phyloP scores from a whole-genome alignment of 2,113 vertebrate species.

The Hippocampus mohnikei region DNA sequence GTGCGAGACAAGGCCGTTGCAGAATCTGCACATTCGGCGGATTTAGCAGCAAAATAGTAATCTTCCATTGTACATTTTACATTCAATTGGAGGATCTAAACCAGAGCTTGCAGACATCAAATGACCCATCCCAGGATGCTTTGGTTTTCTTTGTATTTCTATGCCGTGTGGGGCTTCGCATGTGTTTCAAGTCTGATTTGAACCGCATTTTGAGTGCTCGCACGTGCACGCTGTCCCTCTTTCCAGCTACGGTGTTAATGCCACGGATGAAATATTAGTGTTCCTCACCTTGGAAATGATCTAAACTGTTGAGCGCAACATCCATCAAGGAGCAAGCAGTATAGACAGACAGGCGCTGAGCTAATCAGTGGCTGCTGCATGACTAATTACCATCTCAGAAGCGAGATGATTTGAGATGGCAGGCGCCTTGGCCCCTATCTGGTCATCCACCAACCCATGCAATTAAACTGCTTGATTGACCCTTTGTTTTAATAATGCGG shows the following conservation, averaged over 20 bases:
- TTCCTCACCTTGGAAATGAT: slow-evolving; percentile 60
- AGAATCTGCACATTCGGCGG: too few relatives aligned
- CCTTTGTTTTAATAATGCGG: slow-evolving; percentile 68
- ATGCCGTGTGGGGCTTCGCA: slow-evolving; percentile 2
- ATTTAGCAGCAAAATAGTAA: too few relatives aligned
- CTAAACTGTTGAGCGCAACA: slow-evolving; percentile 59
- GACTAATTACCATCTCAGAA: slow-evolving; percentile 70
- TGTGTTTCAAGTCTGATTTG: slow-evolving; percentile 51
- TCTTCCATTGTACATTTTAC: too few relatives aligned
- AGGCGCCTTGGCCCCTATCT: slow-evolving; percentile 52
- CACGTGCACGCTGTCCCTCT: slow-evolving; percentile 9
- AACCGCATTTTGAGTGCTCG: slow-evolving; percentile 10
- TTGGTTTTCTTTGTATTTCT: not conserved
- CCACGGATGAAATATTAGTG: slow-evolving; percentile 63
- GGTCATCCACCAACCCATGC: slow-evolving; percentile 58
- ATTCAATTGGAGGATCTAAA: not conserved
- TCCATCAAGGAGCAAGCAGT: slow-evolving; percentile 63
- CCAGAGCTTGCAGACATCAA: not conserved
- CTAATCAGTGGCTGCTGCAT: slow-evolving; percentile 67
- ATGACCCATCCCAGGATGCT: too few relatives aligned
- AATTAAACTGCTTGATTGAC: slow-evolving; percentile 71
- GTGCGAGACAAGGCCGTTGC: too few relatives aligned
- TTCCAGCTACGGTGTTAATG: slow-evolving; percentile 55
- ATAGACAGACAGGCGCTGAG: slow-evolving; percentile 49
- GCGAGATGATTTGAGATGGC: slow-evolving; percentile 65